Base-by-base conservation (phyloP, 2,113 vertebrate species). In the Perca schrenkii region DNA sequence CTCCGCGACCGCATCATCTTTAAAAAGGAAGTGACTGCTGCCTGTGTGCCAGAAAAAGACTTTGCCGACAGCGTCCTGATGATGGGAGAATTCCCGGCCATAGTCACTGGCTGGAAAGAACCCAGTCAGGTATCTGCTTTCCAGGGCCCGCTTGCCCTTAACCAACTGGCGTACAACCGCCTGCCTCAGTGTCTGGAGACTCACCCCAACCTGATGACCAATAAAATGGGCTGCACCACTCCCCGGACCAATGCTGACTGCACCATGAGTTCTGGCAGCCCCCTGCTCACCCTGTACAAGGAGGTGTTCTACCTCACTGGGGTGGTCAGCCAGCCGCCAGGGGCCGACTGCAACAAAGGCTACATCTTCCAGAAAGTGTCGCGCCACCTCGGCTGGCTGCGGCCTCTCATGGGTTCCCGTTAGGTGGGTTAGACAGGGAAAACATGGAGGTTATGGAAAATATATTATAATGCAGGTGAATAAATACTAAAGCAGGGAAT, bases 311-410 rank as follows among this genome's bases (percentile, higher is more conserved):
- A 93, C 87, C 94, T 96, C 65, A 95, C 95, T 0, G 95, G 95
- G 4, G 71, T 96, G 22, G 77, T 96, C 71, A 95, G 85, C 85
- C 86, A 50, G 62, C 90, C 92, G 0, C 19, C 70, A 6, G 93
- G 75, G 28, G 77, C 85, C 2, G 76, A 93, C 31, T 96, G 95
- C 81, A 77, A 2, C 21, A 80, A 91, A 4, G 95, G 95, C 1
- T 95, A 94, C 80, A 70, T 95, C 73, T 94, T 94, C 81, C 94
- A 95, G 85, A 96, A 95, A 67, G 94, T 96, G 66, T 95, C 95
- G 0, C 94, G 95, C 31, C 78, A 92, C 72, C 87, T 94, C 15
- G 80, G 83, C 68, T 96, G 95, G 95, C 88, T 96, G 69, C 81
- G 81, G 67, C 11, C 79, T 0, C 21, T 94, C 34, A 93, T 95